Conservation (phyloP, 1,140 invertebrate species). For the Plutomurus gul region DNA sequence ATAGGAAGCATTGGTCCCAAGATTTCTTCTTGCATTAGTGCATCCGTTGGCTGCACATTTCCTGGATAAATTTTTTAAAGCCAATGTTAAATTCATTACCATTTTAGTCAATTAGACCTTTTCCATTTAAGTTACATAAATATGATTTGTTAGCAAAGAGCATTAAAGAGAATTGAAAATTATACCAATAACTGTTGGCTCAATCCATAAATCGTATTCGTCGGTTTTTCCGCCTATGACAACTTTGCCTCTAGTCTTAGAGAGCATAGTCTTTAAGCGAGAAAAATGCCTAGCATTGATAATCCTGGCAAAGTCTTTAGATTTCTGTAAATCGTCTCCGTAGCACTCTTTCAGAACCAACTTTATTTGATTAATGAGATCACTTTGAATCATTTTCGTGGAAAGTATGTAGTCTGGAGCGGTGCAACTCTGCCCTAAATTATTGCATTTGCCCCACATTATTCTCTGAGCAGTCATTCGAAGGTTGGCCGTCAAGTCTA, state of each 20-base stretch:
- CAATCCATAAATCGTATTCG: conserved; percentile 56
- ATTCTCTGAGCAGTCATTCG: conserved; percentile 76
- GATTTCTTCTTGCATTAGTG: conserved; percentile 63
- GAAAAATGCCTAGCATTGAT: conserved; percentile 59
- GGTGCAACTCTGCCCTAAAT: conserved; percentile 58
- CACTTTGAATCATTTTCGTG: conserved; percentile 55
- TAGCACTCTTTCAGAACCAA: conserved; percentile 62
- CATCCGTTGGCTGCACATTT: conserved; percentile 54
- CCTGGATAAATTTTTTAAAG: neutral
- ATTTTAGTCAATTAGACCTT: no score
- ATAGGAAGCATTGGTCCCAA: conserved; percentile 65
- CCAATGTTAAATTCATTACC: neutral
- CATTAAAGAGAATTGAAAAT: neutral
- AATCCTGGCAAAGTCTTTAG: conserved; percentile 62
- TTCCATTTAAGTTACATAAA: no score
- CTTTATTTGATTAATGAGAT: conserved; percentile 55
- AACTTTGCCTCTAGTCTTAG: conserved; percentile 48
- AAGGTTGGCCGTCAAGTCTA: conserved; percentile 78
- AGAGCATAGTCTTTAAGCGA: neutral
- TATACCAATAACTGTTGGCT: conserved; percentile 56
- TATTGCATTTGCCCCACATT: conserved; percentile 90
- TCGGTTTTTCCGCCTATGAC: conserved; percentile 57
- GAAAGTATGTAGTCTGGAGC: conserved; percentile 70
- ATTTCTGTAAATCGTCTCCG: conserved; percentile 59
- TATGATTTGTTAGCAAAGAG: neutral